Conservation (phyloP, 1,140 invertebrate species). For the Agraylea sexmaculata region DNA sequence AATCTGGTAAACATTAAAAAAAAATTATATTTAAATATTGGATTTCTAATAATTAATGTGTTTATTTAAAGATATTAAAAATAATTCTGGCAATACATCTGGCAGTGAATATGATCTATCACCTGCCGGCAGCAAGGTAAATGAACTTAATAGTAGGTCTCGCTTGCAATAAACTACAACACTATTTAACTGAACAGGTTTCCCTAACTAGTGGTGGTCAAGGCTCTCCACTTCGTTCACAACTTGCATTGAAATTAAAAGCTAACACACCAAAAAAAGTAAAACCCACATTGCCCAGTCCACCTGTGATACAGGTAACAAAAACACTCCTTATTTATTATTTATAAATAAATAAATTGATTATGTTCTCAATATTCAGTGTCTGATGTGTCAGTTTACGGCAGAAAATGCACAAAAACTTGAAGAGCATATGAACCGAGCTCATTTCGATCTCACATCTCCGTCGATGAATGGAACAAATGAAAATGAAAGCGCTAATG, state of each 20-base stretch:
- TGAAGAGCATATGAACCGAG: slow-evolving; percentile 74
- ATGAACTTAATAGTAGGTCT: neutral
- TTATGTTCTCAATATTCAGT: slow-evolving; percentile 35
- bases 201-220: slow-evolving; percentile 40
- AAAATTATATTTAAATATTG: slow-evolving; percentile 5
- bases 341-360: slow-evolving; percentile 4
- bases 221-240: slow-evolving; percentile 49
- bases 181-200: slow-evolving; percentile 22
- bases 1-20: slow-evolving; percentile 10
- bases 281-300: slow-evolving; percentile 33
- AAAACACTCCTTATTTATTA: slow-evolving; percentile 1
- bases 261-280: slow-evolving; percentile 38
- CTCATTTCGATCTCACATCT: slow-evolving; percentile 76
- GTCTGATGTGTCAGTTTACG: slow-evolving; percentile 69
- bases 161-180: neutral
- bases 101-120: slow-evolving; percentile 21
- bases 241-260: slow-evolving; percentile 51
- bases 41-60: slow-evolving; percentile 2
- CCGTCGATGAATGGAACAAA: slow-evolving; percentile 26
- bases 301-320: slow-evolving; percentile 34
- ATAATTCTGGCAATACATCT: slow-evolving; percentile 21
- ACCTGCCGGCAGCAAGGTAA: slow-evolving; percentile 20
- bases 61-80: slow-evolving; percentile 17
- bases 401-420: slow-evolving; percentile 60
- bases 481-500: slow-evolving; percentile 12